phyloP scores from a whole-genome alignment of 2,888 invertebrate species.

The Tetropium fuscum region DNA sequence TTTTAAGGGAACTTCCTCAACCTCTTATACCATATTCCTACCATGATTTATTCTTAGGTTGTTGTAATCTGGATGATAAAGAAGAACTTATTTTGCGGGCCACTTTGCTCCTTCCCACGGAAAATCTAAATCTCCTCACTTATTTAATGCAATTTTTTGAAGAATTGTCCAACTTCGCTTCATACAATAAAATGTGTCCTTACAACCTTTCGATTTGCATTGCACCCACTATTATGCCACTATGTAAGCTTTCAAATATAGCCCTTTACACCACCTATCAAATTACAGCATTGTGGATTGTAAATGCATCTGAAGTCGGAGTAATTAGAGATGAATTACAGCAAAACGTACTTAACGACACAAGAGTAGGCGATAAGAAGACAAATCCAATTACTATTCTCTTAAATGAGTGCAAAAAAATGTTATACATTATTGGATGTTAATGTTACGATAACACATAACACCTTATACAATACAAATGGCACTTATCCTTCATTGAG shows the following conservation, averaged over 20 bases:
- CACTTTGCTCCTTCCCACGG: constrained; percentile 78
- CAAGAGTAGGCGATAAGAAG: too few relatives aligned
- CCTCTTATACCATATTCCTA: constrained; percentile 79
- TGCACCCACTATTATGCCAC: constrained; percentile 30
- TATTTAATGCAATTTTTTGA: constrained; percentile 77
- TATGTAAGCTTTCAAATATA: constrained; percentile 2
- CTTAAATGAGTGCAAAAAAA: too few relatives aligned
- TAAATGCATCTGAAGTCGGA: constrained; percentile 28
- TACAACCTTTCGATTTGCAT: constrained; percentile 26
- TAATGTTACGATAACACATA: too few relatives aligned
- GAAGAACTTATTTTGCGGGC: constrained; percentile 74
- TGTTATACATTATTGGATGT: too few relatives aligned
- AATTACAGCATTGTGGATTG: constrained; percentile 26
- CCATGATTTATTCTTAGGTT: constrained; percentile 81
- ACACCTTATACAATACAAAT: too few relatives aligned
- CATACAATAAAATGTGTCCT: constrained; percentile 26
- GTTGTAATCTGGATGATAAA: constrained; percentile 71
- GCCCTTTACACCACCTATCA: constrained; percentile 6
- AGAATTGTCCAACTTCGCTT: constrained; percentile 23
- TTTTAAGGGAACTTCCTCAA: constrained; percentile 85
- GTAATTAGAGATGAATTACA: constrained; percentile 27
- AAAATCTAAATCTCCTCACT: constrained; percentile 81
- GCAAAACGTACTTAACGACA: too few relatives aligned
- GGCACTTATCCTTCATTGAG: too few relatives aligned
- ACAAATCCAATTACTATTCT: too few relatives aligned